Evolutionary conservation across 1,140 invertebrate genomes (phyloP).

Genomic region (Dendroctonus valens): DNA sequence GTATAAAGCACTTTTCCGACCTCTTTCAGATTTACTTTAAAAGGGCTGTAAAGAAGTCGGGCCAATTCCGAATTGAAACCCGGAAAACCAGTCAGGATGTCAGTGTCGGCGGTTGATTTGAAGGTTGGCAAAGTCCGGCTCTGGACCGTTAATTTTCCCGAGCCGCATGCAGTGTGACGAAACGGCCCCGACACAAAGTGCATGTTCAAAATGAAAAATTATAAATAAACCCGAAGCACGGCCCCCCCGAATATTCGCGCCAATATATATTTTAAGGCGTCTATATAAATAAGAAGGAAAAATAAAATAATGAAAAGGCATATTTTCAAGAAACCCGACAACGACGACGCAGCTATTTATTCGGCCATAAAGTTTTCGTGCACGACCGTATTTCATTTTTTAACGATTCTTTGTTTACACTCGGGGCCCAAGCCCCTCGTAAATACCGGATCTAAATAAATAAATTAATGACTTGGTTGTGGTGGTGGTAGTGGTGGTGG

Average conservation of each 20-base stretch:
- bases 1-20: constrained; percentile 30
- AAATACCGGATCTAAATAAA: too few species aligned
- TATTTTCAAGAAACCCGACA: constrained; percentile 14
- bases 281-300: not conserved
- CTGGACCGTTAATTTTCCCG: too few species aligned
- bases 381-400: constrained; percentile 21
- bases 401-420: constrained; percentile 20
- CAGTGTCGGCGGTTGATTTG: not conserved
- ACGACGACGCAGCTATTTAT: constrained; percentile 15
- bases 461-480: too few species aligned
- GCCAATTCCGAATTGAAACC: constrained; percentile 9
- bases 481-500: too few species aligned
- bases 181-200: too few species aligned
- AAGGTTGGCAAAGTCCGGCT: too few species aligned
- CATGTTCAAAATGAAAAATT: too few species aligned
- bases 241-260: too few species aligned
- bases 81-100: not conserved
- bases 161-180: too few species aligned
- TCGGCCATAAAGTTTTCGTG: constrained; percentile 17
- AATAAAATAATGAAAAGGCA: constrained; percentile 7
- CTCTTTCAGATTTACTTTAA: constrained; percentile 27
- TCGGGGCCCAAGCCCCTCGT: not conserved
- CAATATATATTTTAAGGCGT: too few species aligned
- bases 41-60: constrained; percentile 22
- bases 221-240: too few species aligned